Evolutionary conservation across 2,113 vertebrate genomes (phyloP).

Genomic region (Hemiprocne comata): DNA sequence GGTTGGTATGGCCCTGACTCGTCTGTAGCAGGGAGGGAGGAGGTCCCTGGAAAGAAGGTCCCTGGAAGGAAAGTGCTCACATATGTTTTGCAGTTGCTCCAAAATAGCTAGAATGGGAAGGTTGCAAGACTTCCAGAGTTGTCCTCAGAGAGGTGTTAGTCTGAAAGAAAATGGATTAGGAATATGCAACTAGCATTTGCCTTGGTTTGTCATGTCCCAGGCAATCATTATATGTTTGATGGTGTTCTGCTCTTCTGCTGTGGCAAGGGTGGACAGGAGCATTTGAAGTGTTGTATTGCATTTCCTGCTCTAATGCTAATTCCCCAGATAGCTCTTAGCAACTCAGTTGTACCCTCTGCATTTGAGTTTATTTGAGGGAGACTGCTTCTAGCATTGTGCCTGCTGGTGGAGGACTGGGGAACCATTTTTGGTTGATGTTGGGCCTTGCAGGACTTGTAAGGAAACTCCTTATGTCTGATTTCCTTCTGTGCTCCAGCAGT

Average conservation of each 20-base stretch:
- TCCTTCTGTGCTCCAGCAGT: neutral
- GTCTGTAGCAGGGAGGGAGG: neutral
- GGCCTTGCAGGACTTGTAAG: neutral
- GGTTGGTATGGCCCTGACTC: neutral
- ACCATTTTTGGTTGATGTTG: neutral
- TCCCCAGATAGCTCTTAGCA: neutral
- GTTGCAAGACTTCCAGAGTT: neutral
- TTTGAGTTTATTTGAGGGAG: neutral
- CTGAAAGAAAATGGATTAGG: neutral
- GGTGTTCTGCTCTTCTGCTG: neutral
- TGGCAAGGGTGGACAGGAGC: neutral
- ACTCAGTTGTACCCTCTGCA: neutral
- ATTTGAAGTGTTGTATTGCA: neutral
- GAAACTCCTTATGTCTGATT: neutral
- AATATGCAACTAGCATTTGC: neutral
- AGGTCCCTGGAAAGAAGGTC: neutral
- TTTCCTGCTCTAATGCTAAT: neutral
- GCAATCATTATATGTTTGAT: rapidly evolving
- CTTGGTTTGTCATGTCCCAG: neutral
- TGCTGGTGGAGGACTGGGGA: neutral
- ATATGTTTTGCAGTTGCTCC: neutral
- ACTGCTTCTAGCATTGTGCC: neutral
- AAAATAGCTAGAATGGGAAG: neutral
- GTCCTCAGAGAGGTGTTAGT: neutral
- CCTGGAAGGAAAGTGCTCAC: neutral